These are phyloP conservation scores for Adelphocoris suturalis DNA, from an alignment of 2,888 invertebrate species.

Conservation along the genomic window DNA sequence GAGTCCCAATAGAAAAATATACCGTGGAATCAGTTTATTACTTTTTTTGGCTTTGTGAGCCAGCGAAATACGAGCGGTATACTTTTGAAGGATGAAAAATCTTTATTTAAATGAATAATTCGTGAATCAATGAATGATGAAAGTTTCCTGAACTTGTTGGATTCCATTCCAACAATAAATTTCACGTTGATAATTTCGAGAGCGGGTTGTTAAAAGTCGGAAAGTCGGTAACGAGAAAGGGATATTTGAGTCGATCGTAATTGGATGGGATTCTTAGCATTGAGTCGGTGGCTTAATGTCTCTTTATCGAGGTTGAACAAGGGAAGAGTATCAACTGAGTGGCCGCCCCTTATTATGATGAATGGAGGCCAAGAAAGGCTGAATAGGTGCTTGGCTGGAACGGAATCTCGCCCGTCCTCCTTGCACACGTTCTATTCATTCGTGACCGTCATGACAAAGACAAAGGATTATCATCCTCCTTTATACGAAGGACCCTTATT, in stretches of 20 bases:
- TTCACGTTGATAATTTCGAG: not conserved
- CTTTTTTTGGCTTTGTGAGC: too few relatives aligned
- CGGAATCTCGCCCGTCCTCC: not conserved
- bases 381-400: not conserved
- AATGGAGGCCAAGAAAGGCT: not conserved
- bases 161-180: not conserved
- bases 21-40: too few relatives aligned
- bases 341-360: not conserved
- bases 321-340: not conserved
- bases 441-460: conserved; percentile 4
- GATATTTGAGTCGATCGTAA: conserved; percentile 1
- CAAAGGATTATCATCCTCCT: not conserved
- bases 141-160: not conserved
- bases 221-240: not conserved
- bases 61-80: too few relatives aligned
- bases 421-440: conserved; percentile 11
- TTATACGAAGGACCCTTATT: not conserved
- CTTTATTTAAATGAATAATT: too few relatives aligned
- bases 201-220: not conserved
- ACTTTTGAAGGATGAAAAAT: too few relatives aligned
- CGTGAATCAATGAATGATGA: too few relatives aligned
- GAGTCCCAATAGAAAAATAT: too few relatives aligned
- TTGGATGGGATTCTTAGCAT: conserved; percentile 16
- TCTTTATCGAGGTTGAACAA: not conserved
- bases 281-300: not conserved